Percentiles rank a stretch among this genome's conserved stretches.
Conservation (phyloP, 2,797 vertebrate species). For the Muscicapa striata region DNA sequence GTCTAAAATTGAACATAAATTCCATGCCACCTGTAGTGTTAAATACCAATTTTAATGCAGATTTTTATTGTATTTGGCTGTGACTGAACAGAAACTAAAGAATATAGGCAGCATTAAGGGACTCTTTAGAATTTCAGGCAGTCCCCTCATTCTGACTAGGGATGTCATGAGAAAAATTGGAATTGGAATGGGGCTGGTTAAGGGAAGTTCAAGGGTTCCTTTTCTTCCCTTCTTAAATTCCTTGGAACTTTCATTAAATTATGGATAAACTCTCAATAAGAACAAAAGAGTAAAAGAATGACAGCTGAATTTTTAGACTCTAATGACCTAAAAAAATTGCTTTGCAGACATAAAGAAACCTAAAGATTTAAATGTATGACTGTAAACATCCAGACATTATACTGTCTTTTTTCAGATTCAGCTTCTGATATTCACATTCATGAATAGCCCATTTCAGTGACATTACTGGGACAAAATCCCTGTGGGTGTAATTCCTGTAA, state of each 20-base stretch:
- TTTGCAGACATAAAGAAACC: constrained; percentile 14
- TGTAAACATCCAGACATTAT: neutral
- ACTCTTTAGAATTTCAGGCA: constrained; percentile 4
- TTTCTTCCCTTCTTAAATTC: neutral
- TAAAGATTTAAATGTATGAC: constrained; percentile 14
- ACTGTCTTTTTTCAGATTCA: neutral
- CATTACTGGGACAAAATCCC: neutral
- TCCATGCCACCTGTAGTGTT: neutral
- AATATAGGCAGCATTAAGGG: neutral
- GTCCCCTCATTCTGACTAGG: neutral
- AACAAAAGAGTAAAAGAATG: constrained; percentile 8
- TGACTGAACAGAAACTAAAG: neutral
- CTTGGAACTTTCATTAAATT: constrained; percentile 19
- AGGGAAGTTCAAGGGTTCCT: neutral
- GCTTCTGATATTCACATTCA: neutral
- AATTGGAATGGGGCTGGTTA: neutral
- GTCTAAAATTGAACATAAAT: neutral
- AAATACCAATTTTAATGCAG: constrained; percentile 23
- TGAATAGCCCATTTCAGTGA: constrained; percentile 5
- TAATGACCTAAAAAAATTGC: constrained; percentile 34
- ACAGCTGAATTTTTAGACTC: constrained; percentile 34
- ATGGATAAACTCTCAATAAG: constrained; percentile 13
- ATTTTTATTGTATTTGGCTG: constrained; percentile 26
- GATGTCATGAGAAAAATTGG: neutral
- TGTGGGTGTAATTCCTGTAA: neutral